Percentiles rank a stretch among this genome's conserved stretches.
phyloP scores from a whole-genome alignment of 2,113 vertebrate genomes.

The Platichthys flesus region DNA sequence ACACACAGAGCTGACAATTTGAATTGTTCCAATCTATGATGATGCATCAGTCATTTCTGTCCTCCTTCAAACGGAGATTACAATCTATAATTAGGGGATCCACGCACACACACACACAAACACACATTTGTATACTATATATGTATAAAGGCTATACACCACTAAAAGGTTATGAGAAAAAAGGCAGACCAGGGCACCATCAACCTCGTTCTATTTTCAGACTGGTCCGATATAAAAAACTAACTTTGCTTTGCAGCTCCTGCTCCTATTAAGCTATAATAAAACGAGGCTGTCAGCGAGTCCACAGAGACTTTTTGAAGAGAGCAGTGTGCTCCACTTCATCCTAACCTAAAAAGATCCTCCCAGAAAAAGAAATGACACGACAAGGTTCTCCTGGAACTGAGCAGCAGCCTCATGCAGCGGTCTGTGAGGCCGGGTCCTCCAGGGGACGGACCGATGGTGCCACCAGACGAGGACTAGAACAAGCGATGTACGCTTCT shows the following conservation, averaged over 20 bases:
- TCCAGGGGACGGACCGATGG: not conserved
- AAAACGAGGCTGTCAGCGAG: slow-evolving; percentile 50
- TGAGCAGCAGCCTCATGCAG: not conserved
- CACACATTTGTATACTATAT: not conserved
- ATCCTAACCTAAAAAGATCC: slow-evolving; percentile 41
- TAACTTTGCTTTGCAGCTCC: slow-evolving; percentile 51
- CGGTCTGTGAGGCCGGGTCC: not conserved
- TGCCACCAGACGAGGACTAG: not conserved
- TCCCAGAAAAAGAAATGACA: slow-evolving; percentile 33
- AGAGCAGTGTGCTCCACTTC: slow-evolving; percentile 53
- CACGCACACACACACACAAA: not conserved
- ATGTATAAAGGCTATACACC: not conserved
- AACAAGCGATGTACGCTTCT: too few relatives aligned
- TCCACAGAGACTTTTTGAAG: slow-evolving; percentile 48
- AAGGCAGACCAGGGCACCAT: slow-evolving; percentile 49
- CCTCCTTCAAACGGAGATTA: not conserved
- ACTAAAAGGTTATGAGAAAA: slow-evolving; percentile 33
- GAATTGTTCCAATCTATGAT: not conserved
- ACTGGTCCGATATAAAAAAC: slow-evolving; percentile 32
- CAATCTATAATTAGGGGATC: slow-evolving; percentile 31
- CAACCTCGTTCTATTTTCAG: slow-evolving; percentile 70
- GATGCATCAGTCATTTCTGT: slow-evolving; percentile 5
- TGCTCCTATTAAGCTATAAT: slow-evolving; percentile 52
- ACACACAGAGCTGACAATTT: not conserved
- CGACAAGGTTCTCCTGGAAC: slow-evolving; percentile 13